A percentile compares a stretch with the other conserved stretches of the same genome.
These are phyloP conservation scores for Psylliodes chrysocephalus DNA, from an alignment of 2,888 invertebrate genomes.

Conservation along the genomic window DNA sequence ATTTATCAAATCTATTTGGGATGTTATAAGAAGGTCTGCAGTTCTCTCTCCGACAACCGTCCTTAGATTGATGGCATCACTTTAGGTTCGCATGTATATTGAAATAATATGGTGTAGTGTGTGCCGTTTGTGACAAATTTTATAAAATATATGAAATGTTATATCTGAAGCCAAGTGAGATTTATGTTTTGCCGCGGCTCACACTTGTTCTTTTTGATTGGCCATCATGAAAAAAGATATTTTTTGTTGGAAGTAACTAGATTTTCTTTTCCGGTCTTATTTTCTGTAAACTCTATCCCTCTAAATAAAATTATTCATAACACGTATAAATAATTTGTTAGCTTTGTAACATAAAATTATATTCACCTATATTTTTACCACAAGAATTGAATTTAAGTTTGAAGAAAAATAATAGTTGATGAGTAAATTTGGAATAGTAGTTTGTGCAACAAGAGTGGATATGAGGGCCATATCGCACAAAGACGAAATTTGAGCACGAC, in stretches of 20 bases:
- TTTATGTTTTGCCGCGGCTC: constrained; percentile 33
- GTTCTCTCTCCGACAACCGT: constrained; percentile 50
- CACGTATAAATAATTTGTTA: no score
- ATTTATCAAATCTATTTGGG: constrained; percentile 61
- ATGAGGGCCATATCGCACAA: no score
- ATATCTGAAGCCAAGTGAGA: constrained; percentile 38
- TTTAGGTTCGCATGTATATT: constrained; percentile 59
- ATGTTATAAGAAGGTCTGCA: constrained; percentile 59
- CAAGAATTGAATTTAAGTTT: no score
- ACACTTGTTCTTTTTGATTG: constrained; percentile 30
- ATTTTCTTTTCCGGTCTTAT: no score
- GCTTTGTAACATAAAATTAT: no score
- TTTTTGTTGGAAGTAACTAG: background rate
- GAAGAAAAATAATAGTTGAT: no score
- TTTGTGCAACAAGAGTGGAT: no score
- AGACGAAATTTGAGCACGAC: no score
- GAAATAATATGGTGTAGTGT: constrained; percentile 58
- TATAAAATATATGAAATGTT: constrained; percentile 47
- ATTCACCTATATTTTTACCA: no score
- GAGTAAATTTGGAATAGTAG: no score
- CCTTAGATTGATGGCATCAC: constrained; percentile 61
- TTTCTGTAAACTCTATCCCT: no score
- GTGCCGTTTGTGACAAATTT: constrained; percentile 55
- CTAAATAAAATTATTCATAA: no score
- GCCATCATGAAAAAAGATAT: constrained; percentile 10